These are phyloP conservation scores for Mormyrus proboscirostris DNA, from an alignment of 2,797 vertebrate species.

Conservation along the genomic window DNA sequence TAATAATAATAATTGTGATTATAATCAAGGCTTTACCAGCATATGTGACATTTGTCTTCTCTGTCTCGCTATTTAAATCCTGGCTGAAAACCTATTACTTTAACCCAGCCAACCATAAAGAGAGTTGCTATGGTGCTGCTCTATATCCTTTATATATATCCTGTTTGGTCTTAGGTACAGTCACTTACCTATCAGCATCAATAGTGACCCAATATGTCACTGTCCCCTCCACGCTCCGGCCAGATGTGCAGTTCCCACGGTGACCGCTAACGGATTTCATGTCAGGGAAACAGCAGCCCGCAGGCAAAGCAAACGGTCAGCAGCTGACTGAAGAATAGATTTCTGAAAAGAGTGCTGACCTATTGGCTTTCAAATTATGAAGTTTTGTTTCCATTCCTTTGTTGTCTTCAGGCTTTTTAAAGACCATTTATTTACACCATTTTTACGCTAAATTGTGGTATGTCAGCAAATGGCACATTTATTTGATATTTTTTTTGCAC, in stretches of 20 bases:
- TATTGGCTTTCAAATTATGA: not conserved
- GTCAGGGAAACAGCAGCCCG: not conserved
- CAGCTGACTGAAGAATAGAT: not conserved
- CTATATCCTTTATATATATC: not conserved
- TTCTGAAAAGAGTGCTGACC: not conserved
- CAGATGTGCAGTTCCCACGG: not conserved
- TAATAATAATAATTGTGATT: not conserved
- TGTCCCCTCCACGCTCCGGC: not conserved
- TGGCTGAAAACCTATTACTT: not conserved
- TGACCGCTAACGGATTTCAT: not conserved
- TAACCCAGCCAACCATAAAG: not conserved
- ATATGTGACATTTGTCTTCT: not conserved
- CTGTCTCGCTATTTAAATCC: not conserved
- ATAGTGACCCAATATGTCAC: not conserved
- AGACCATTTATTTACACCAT: not conserved
- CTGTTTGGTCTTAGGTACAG: not conserved
- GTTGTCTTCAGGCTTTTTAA: not conserved
- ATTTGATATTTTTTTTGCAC: not conserved
- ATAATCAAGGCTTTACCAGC: not conserved
- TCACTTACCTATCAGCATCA: not conserved
- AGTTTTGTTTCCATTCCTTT: not conserved
- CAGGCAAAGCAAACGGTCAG: not conserved
- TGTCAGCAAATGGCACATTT: not conserved
- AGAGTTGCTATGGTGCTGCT: not conserved
- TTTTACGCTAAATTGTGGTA: not conserved